These are phyloP conservation scores for Meandrina meandrites DNA, from an alignment of 92 coral and sea anemone genomes.

Conservation along the genomic window DNA sequence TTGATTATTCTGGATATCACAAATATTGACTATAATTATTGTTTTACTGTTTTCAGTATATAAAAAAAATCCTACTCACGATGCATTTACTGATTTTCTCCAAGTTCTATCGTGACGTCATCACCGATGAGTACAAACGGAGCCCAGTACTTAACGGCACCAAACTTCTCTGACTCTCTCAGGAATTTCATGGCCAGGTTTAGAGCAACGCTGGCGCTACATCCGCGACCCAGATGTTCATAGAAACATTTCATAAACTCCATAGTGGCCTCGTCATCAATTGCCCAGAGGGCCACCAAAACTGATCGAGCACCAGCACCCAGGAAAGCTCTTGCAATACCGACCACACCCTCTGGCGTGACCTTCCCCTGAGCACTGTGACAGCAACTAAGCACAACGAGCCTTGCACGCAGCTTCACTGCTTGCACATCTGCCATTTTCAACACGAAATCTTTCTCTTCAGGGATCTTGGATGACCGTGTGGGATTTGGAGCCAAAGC, in stretches of 20 bases:
- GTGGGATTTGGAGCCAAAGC: neutral
- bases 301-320: conserved; percentile 36
- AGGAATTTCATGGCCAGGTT: neutral
- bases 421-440: neutral
- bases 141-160: too few species aligned
- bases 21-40: too few species aligned
- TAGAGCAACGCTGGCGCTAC: neutral
- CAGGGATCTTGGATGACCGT: neutral
- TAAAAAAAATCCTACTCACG: too few species aligned
- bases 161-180: neutral
- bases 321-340: conserved; percentile 28
- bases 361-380: neutral
- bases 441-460: neutral
- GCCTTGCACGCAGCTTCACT: neutral
- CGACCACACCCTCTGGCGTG: conserved; percentile 19
- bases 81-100: too few species aligned
- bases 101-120: too few species aligned
- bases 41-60: too few species aligned
- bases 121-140: too few species aligned
- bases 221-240: neutral
- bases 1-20: too few species aligned
- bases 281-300: conserved; percentile 29
- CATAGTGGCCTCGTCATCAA: conserved; percentile 27
- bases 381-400: neutral
- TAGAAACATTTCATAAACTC: conserved; percentile 2